phyloP scores from a whole-genome alignment of 2,888 invertebrate genomes.

The Steinernema hermaphroditum region DNA sequence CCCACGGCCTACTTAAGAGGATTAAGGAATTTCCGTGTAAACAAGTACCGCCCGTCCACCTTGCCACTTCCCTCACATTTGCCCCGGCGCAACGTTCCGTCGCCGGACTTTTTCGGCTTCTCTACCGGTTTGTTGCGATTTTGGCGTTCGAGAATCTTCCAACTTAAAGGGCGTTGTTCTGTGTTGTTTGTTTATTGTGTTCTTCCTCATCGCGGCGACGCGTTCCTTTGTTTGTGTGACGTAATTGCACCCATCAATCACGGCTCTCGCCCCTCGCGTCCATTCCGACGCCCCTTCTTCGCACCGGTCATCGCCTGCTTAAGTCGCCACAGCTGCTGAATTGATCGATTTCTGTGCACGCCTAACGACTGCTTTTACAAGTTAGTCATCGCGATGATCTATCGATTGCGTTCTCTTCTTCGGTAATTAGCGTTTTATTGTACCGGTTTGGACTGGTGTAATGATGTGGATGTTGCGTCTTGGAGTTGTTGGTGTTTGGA shows the following conservation, averaged over 20 bases:
- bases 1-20: no score
- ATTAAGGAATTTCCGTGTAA: no score
- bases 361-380: neutral
- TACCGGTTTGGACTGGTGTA: no score
- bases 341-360: neutral
- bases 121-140: neutral
- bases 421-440: no score
- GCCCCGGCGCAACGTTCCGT: no score
- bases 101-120: no score
- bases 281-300: neutral
- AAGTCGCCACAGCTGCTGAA: neutral
- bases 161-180: neutral
- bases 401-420: neutral
- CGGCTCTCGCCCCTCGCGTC: slow-evolving; percentile 1
- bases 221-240: slow-evolving; percentile 19
- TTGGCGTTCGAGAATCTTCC: neutral
- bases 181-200: slow-evolving; percentile 8
- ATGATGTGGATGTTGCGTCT: no score
- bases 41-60: no score
- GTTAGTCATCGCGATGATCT: neutral
- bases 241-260: slow-evolving; percentile 6
- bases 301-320: neutral
- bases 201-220: neutral
- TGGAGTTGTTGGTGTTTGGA: no score
- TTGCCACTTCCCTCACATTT: no score